Percentiles rank a stretch among this genome's conserved stretches.
These are phyloP conservation scores for Tetranychus urticae DNA, from an alignment of 1,140 invertebrate genomes.

Conservation along the genomic window DNA sequence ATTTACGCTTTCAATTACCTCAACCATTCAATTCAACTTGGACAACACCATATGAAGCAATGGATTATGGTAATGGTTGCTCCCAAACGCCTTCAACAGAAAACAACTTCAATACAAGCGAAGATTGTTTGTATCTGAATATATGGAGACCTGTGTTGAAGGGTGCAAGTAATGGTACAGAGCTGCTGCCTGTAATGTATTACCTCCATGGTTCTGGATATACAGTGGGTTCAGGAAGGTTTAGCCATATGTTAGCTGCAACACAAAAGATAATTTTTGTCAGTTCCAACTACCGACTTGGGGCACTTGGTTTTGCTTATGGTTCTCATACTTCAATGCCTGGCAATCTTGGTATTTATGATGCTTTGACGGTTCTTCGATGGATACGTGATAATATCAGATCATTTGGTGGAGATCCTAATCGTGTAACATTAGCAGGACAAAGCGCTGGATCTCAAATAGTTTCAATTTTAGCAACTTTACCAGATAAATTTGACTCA, in stretches of 20 bases:
- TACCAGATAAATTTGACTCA: too few relatives aligned
- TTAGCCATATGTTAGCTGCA: slow-evolving; percentile 57
- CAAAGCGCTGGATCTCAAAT: too few relatives aligned
- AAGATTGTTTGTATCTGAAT: slow-evolving; percentile 92
- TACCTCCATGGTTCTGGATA: slow-evolving; percentile 95
- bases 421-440: too few relatives aligned
- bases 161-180: slow-evolving; percentile 20
- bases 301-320: slow-evolving; percentile 2
- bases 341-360: slow-evolving; percentile 35
- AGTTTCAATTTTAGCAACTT: too few relatives aligned
- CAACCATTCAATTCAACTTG: not conserved
- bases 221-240: slow-evolving; percentile 33
- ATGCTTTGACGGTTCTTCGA: slow-evolving; percentile 19
- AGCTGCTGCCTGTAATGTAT: slow-evolving; percentile 47
- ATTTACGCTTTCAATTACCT: too few relatives aligned
- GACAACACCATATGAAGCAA: too few relatives aligned
- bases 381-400: too few relatives aligned
- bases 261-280: slow-evolving; percentile 33
- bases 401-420: too few relatives aligned
- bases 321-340: slow-evolving; percentile 13
- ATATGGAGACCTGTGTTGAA: slow-evolving; percentile 37
- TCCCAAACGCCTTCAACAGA: not conserved
- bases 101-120: slow-evolving; percentile 31
- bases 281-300: slow-evolving; percentile 26
- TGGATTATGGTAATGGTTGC: too few relatives aligned